Conservation (phyloP, 2,113 vertebrate species). For the Capreolus pygargus region DNA sequence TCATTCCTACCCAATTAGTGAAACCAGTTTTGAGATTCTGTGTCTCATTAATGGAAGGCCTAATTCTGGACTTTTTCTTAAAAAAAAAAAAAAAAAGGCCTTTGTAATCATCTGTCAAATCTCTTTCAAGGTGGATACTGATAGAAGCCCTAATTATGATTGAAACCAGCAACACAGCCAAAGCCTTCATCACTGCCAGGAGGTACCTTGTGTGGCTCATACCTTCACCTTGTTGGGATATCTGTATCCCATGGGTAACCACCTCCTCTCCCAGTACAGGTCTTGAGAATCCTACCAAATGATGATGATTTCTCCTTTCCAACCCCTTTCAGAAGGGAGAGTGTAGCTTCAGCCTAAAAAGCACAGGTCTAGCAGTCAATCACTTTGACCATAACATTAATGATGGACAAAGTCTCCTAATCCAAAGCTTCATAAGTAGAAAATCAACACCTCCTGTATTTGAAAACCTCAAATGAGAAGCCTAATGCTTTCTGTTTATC, state of each 20-base stretch:
- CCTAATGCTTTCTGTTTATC: background rate
- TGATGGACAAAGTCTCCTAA: background rate
- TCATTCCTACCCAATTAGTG: background rate
- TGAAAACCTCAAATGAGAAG: background rate
- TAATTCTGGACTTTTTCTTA: background rate
- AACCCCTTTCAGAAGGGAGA: background rate
- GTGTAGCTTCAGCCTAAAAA: background rate
- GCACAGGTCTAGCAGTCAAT: background rate
- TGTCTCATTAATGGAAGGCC: background rate
- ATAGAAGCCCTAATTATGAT: background rate
- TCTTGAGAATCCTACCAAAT: background rate
- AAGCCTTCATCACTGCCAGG: background rate
- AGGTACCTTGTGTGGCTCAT: background rate
- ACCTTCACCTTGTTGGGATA: background rate
- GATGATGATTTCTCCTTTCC: background rate
- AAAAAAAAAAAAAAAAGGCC: background rate
- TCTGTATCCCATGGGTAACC: background rate
- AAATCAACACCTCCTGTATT: background rate
- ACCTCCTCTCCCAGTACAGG: background rate
- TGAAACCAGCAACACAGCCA: background rate
- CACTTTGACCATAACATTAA: background rate
- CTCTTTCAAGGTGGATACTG: background rate
- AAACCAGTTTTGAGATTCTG: background rate
- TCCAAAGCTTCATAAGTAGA: background rate
- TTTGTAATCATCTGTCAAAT: background rate